Evolutionary conservation across 2,888 invertebrate genomes (phyloP), one percentile per base, ranked within the genome.

Genomic region (Malachius bipustulatus): DNA sequence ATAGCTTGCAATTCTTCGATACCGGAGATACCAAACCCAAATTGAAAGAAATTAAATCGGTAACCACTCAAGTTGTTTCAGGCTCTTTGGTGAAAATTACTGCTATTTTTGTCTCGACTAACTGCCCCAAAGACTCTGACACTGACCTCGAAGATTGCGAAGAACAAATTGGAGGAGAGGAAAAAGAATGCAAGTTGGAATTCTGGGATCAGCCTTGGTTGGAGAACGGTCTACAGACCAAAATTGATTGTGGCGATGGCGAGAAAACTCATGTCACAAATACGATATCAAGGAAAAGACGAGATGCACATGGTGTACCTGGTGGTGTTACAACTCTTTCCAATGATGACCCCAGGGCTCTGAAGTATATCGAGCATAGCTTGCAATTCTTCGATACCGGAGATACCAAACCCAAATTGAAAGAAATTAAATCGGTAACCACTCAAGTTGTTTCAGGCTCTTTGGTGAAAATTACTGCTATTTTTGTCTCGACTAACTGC

Each of bases 401-500:
- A n/a, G 34, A 33, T 2, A 48, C 46, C 29, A 52, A 47, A 41
- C 46, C 44, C 27, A 48, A 49, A 43, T 43, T 70, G 13, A 50
- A 64, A 1, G 51, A 63, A 34, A 51, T 75, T 4, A 55, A 59
- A 32, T 62, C 65, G 2, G 68, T 69, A 9, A 55, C 64, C 0
- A 55, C 55, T 10, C 67, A 74, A 57, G 53, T 72, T 9, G 70
- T 75, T 3, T 60, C 70, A 32, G 77, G 77, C 11, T 47, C 58
- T 13, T 49, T 69, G 33, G 73, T 71, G 16, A 69, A 66, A 49
- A 68, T 82, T 28, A 66, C 68, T 43, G 70, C 73, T 34, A 63
- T 69, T 45, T 59, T 79, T 9, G 72, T 71, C 4, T 63, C 66
- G 27, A 71, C 73, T 3, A 62, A 64, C 36, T 75, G 76, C 44